Base-by-base conservation (phyloP, 1,140 invertebrate species). In the Drosophila bocki region DNA sequence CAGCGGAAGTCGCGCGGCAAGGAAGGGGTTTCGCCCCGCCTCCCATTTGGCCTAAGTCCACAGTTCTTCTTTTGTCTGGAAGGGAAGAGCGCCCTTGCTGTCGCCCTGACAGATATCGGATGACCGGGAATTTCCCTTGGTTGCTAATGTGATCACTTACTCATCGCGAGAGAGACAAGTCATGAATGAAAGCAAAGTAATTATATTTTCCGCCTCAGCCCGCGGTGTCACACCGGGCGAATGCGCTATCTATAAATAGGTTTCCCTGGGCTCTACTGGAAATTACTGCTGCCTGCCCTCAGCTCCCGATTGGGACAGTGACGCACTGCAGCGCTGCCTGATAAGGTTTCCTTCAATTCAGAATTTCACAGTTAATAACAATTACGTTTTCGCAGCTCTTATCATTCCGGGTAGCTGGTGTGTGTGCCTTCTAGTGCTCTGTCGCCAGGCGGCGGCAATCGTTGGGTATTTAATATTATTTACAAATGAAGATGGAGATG, bases 191-290 rank as follows among this genome's bases (percentile, higher is more conserved):
- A 68, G 75, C 61, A 59, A 71, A 84, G 82, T 61, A 84, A 80
- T 83, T 84, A 60, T 56, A 37, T 41, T 65, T 35, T 45, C 61
- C 41, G 17, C 51, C 19, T 42, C 62, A 60, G 13, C 39, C 35
- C 54, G 48, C 11, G 8, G 41, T 45, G 63, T 22, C 63, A 56
- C 76, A 86, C 67, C 29, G 60, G 77, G 67, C 79, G 82, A 76
- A 82, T 82, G 65, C 50, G 77, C 72, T 69, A 88, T 88, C 83
- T 83, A 87, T 87, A 80, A 80, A 71, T 87, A 87, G 78, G 60
- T 63, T 75, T 51, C 59, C 56, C 62, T 69, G 57, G 33, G 26
- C 33, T 53, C 42, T n/a, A 33, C 65, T 64, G 48, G 39, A 65
- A 69, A 51, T 44, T 22, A 54, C 62, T 56, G 42, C 35, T 64